phyloP scores from a whole-genome alignment of 2,888 invertebrate species.

The Sicus ferrugineus region DNA sequence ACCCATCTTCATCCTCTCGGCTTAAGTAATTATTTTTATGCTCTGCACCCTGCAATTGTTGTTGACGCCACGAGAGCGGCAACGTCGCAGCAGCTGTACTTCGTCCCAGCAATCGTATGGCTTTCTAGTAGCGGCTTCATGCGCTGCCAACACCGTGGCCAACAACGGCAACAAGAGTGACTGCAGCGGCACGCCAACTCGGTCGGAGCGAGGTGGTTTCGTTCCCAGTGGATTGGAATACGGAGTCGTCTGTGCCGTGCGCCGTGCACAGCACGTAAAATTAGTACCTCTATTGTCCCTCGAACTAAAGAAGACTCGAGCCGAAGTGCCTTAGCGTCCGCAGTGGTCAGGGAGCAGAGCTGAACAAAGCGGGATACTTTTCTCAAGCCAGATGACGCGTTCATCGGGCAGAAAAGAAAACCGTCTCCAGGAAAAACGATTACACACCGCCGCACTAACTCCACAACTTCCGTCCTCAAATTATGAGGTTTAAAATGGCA shows the following conservation, averaged over 20 bases:
- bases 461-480: constrained; percentile 3
- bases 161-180: not conserved
- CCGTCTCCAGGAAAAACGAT: not conserved
- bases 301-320: not conserved
- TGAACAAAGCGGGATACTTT: not conserved
- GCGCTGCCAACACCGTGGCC: not conserved
- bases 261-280: constrained; percentile 23
- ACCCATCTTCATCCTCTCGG: not conserved
- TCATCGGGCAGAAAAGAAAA: not conserved
- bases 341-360: no score
- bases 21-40: not conserved
- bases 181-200: not conserved
- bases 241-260: constrained; percentile 10
- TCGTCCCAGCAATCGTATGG: not conserved
- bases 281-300: constrained; percentile 29
- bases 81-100: no score
- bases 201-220: not conserved
- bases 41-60: not conserved
- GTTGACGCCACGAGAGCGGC: constrained; percentile 7
- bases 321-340: no score
- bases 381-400: not conserved
- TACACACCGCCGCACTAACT: not conserved
- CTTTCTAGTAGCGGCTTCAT: constrained; percentile 1
- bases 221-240: not conserved
- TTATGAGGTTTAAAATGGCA: not conserved